Base-by-base conservation (phyloP, 2,888 invertebrate genomes). In the Osmoderma eremita region DNA sequence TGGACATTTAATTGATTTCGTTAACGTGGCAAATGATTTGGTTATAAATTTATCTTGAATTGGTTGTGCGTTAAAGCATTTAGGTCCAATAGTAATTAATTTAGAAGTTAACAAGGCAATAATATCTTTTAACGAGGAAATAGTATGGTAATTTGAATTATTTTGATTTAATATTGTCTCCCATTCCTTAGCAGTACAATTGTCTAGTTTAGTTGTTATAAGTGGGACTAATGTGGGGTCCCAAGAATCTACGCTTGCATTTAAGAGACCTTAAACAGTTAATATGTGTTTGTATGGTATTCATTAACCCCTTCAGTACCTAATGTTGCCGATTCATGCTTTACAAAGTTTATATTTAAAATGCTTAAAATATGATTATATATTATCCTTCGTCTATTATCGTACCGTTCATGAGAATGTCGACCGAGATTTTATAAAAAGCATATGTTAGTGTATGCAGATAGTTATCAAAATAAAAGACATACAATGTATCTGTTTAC, bases 341-440 rank as follows among this genome's bases (percentile, higher is more conserved):
- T 3, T 10, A 22, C 10, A 10, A 17, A 13, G 13, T 13, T 30
- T 15, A 67, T 38, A 42, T 67, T 67, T 41, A 67, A n/a, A 24
- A 67, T 22, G n/a, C 10, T 24, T 10, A 41, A 17, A 4, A 54
- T 42, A 15, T 63, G 67, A 53, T 48, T 38, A 17, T 67, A 39
- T 10, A 67, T 42, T 6, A 67, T 63, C 24, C 54, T 61, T 63
- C 62, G 20, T 20, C 63, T 67, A 42, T 63, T 67, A 20, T 54
- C 51, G 38, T 54, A 67, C 12, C 53, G 13, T 18, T 30, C 13
- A 53, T 67, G n/a, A 36, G 38, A 24, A 30, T 18, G 22, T 63
- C 39, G 18, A 50, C 41, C 12, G 67, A 63, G 8, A 67, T 51
- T n/a, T 56, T 22, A 39, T 67, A 63, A 67, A n/a, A n/a, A n/a